Conservation (phyloP, 2,113 vertebrate genomes). For the Gobius niger region DNA sequence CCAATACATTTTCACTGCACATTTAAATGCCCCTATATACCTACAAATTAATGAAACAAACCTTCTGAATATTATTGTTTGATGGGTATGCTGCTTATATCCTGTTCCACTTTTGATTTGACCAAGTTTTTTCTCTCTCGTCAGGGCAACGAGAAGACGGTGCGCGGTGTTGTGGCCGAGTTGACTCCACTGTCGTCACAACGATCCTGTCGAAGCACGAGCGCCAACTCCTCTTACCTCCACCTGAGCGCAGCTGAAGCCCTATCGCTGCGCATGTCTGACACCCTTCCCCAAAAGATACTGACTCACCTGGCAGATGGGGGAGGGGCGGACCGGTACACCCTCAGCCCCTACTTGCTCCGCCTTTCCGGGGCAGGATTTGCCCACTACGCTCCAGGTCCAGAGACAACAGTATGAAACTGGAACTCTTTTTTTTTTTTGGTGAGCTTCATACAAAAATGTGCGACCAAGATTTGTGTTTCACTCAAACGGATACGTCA, state of each 20-base stretch:
- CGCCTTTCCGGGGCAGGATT: conserved; percentile 73
- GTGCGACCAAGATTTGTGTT: conserved; percentile 18
- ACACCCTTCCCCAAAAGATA: conserved; percentile 74
- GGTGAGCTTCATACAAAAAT: conserved; percentile 1
- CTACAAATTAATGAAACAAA: conserved; percentile 6
- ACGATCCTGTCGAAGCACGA: conserved; percentile 71
- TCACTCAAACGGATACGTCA: conserved; percentile 35
- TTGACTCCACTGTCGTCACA: conserved; percentile 79
- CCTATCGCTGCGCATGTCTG: conserved; percentile 72
- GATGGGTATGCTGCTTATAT: conserved; percentile 7
- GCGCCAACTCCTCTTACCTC: conserved; percentile 68
- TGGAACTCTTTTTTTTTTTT: conserved; percentile 17
- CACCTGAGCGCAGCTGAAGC: conserved; percentile 60
- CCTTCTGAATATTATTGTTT: conserved; percentile 20
- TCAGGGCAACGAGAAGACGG: conserved; percentile 69
- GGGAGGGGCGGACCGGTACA: conserved; percentile 71
- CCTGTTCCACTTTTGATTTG: background rate
- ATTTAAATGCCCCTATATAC: background rate
- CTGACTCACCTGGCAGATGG: conserved; percentile 76
- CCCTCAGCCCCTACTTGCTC: conserved; percentile 75
- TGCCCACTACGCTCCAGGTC: conserved; percentile 75
- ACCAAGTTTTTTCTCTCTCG: background rate
- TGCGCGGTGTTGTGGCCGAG: conserved; percentile 70
- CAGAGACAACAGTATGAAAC: conserved; percentile 83
- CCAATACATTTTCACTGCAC: background rate